Evolutionary conservation across 2,797 vertebrate genomes (phyloP).

Genomic region (Tapera naevia): DNA sequence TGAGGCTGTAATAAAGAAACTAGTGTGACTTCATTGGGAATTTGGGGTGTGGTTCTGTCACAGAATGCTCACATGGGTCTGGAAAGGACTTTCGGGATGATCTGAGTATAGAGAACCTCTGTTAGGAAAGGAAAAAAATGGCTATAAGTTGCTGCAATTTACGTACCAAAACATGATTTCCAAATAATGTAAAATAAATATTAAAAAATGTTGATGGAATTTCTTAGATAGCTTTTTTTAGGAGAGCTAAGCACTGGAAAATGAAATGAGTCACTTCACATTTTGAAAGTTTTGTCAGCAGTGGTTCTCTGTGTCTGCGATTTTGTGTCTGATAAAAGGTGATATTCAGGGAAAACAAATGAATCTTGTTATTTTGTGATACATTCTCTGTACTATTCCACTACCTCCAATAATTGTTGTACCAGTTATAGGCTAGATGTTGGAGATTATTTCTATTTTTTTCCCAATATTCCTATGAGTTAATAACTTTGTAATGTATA

Average conservation of each 20-base stretch:
- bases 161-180: background rate
- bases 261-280: accelerated
- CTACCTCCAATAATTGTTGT: background rate
- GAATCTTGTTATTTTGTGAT: background rate
- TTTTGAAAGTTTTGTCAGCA: background rate
- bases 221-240: background rate
- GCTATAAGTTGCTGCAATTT: background rate
- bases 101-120: background rate
- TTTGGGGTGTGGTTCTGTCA: background rate
- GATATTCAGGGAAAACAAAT: background rate
- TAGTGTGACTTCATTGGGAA: background rate
- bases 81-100: background rate
- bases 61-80: accelerated
- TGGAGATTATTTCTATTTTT: background rate
- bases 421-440: background rate
- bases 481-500: background rate
- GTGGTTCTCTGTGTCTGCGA: background rate
- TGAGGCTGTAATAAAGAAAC: background rate
- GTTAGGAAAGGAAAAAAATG: background rate
- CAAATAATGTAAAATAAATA: background rate
- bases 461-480: background rate
- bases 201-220: background rate
- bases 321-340: background rate
- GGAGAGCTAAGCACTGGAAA: background rate
- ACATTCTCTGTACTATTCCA: background rate